Conservation (phyloP, 2,113 vertebrate species). For the Platysteira castanea region DNA sequence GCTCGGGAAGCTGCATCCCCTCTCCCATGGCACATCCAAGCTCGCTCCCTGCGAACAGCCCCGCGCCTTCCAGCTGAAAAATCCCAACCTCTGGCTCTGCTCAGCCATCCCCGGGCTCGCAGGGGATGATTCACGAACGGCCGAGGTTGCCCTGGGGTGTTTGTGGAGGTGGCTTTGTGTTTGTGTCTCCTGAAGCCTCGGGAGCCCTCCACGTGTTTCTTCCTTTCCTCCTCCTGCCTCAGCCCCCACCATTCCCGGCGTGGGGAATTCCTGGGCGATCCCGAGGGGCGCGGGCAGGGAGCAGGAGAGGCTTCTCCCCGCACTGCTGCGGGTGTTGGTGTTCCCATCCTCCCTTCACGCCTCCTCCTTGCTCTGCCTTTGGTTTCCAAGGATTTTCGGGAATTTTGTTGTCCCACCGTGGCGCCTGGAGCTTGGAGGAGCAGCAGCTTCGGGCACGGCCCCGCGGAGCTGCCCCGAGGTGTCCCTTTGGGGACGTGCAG, state of each 20-base stretch:
- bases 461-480: rapidly evolving
- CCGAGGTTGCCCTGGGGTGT: neutral
- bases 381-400: neutral
- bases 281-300: rapidly evolving
- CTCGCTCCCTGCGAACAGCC: rapidly evolving
- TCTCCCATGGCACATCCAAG: neutral
- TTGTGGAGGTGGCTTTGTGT: neutral
- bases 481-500: rapidly evolving
- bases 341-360: rapidly evolving
- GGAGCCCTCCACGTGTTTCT: neutral
- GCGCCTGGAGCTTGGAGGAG: neutral
- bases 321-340: rapidly evolving
- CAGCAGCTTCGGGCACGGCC: neutral
- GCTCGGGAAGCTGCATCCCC: neutral
- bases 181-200: neutral
- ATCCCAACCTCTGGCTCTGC: rapidly evolving
- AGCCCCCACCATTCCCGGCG: neutral
- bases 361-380: neutral
- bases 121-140: neutral
- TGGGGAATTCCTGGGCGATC: neutral
- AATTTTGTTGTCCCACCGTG: neutral
- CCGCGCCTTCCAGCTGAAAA: rapidly evolving
- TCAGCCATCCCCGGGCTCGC: rapidly evolving
- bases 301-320: neutral
- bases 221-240: neutral